phyloP scores from a whole-genome alignment of 2,113 vertebrate species.

The Percopsis transmontana region DNA sequence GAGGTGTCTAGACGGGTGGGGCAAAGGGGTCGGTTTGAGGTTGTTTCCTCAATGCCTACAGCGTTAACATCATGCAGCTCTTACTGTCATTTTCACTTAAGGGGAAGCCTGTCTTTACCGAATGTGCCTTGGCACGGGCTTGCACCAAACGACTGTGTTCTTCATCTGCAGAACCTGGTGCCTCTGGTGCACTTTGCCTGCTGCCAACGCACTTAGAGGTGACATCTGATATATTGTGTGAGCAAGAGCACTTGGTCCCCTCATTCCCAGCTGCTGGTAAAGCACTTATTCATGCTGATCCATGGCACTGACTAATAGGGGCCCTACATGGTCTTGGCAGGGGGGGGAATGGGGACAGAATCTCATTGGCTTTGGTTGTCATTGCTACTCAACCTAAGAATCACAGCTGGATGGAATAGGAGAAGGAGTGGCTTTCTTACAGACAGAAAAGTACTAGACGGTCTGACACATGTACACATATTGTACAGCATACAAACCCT shows the following conservation, averaged over 20 bases:
- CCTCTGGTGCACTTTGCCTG: constrained; percentile 11
- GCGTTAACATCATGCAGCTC: background rate
- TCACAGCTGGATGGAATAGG: constrained; percentile 25
- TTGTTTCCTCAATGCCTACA: background rate
- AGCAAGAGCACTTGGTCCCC: constrained; percentile 30
- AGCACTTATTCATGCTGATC: constrained; percentile 48
- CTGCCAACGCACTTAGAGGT: constrained; percentile 33
- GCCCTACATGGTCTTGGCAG: background rate
- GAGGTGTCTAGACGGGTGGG: background rate
- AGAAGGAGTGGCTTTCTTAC: constrained; percentile 7
- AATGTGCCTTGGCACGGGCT: background rate
- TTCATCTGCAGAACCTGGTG: constrained; percentile 26
- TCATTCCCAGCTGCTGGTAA: constrained; percentile 51
- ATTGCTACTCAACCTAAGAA: constrained; percentile 9
- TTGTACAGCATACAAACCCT: too few species aligned
- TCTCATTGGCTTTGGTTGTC: constrained; percentile 22
- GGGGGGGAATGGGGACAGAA: constrained; percentile 14
- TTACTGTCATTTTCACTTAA: background rate
- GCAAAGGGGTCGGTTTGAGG: background rate
- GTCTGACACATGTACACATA: too few species aligned
- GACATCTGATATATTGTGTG: constrained; percentile 48
- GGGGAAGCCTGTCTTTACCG: too few species aligned
- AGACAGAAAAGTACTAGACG: too few species aligned
- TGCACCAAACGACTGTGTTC: constrained; percentile 2
- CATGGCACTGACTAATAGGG: constrained; percentile 35